Percentiles rank a stretch among this genome's conserved stretches.
Conservation (phyloP, 2,113 vertebrate species). For the Lontra canadensis region DNA sequence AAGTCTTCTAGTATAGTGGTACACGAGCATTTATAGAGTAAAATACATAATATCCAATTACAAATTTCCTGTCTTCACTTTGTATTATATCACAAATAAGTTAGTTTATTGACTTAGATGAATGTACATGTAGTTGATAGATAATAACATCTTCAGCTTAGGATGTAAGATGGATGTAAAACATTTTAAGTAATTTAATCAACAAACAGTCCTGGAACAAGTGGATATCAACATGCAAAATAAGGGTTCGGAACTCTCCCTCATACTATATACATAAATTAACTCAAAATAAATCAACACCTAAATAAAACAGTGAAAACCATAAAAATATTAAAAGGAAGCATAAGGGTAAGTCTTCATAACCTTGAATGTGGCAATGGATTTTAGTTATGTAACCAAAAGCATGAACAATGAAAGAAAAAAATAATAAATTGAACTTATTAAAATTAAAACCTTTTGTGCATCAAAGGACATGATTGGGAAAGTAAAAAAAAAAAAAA, state of each 20-base stretch:
- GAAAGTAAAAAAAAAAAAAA: not conserved
- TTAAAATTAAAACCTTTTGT: not conserved
- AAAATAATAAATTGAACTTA: not conserved
- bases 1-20: not conserved
- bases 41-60: not conserved
- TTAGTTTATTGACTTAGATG: not conserved
- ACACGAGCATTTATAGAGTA: not conserved
- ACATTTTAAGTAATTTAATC: not conserved
- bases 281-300: not conserved
- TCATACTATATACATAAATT: not conserved
- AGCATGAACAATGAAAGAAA: not conserved
- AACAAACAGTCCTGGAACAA: not conserved
- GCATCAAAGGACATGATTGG: not conserved
- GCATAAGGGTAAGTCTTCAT: not conserved
- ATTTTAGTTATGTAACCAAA: not conserved
- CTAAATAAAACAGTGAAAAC: not conserved
- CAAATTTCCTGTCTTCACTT: not conserved
- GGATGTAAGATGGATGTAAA: not conserved
- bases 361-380: not conserved
- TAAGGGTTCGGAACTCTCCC: not conserved
- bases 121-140: not conserved
- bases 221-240: not conserved
- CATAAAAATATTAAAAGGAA: not conserved
- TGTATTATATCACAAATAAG: not conserved
- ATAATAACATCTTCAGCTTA: not conserved